phyloP scores from a whole-genome alignment of 2,797 vertebrate species.

The Microctenopoma steveboyesi region DNA sequence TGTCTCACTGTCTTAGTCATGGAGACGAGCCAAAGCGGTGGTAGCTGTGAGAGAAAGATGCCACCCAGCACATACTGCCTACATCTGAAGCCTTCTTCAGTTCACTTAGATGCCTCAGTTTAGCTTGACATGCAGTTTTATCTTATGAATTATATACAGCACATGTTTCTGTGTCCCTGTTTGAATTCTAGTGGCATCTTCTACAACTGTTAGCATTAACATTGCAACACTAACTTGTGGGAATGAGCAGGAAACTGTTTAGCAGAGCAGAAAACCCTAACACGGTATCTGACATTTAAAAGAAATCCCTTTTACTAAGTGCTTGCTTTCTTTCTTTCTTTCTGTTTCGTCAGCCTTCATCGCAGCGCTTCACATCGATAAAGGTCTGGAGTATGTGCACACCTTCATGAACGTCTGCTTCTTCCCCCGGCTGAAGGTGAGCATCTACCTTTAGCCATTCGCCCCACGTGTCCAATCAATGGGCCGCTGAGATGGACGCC shows the following conservation, averaged over 20 bases:
- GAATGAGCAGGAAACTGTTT: neutral
- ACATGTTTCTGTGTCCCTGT: constrained; percentile 39
- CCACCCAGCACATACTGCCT: constrained; percentile 43
- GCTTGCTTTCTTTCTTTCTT: constrained; percentile 19
- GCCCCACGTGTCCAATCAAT: constrained; percentile 58
- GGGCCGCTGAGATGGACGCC: constrained; percentile 45
- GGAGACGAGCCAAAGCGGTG: constrained; percentile 53
- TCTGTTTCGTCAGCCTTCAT: constrained; percentile 88
- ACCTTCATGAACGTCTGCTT: constrained; percentile 99
- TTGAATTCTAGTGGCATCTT: constrained; percentile 4
- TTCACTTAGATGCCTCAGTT: constrained; percentile 22
- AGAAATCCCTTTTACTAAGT: neutral
- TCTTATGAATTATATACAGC: constrained; percentile 19
- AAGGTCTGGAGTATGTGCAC: constrained; percentile 96
- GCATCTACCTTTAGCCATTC: constrained; percentile 53
- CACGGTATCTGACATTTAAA: neutral
- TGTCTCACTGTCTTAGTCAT: constrained; percentile 55
- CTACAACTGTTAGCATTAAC: constrained; percentile 24
- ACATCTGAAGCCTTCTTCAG: constrained; percentile 31
- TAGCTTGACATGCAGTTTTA: constrained; percentile 32
- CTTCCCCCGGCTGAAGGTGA: constrained; percentile 97
- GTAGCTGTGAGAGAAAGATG: constrained; percentile 48
- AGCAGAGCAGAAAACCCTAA: constrained; percentile 3
- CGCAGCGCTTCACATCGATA: constrained; percentile 97
- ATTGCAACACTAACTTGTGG: constrained; percentile 1